Evolutionary conservation across 2,888 invertebrate species (phyloP), one percentile per base, ranked within the genome.

Genomic region (Seladonia tumulorum): DNA sequence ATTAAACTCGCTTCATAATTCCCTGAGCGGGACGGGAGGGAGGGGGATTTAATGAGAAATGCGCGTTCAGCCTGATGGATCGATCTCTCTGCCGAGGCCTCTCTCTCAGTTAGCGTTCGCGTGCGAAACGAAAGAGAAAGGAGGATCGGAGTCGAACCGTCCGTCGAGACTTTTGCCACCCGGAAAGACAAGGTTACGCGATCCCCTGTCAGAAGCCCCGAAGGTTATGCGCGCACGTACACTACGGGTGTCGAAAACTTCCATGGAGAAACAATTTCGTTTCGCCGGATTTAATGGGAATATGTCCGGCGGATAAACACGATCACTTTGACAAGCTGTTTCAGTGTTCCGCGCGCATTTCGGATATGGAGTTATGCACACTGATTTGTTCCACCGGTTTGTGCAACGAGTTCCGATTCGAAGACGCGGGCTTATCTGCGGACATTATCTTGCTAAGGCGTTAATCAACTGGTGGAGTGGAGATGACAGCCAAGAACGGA

Each of bases 1-100:
- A 93, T 93, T 92, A 93, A 93, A 92, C 90, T 91, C 88, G 87
- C 91, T 91, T 92, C 90, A 92, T 91, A 91, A 92, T 93, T 92
- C 91, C 90, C 87, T 86, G 79, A 86, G 71, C 81, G 75, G 83
- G n/a, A 0, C 25, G n/a, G 39, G 8, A 1, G 39, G 53, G 25
- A 16, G 88, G 12, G n/a, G n/a, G n/a, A 57, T 88, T 91, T 92
- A 93, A 93, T 93, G 93, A 93, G 91, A 91, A 93, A 92, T 91
- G 90, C 89, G 89, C 92, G 89, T 88, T 91, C 86, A 87, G 87
- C 85, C 86, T 90, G 89, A 91, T 88, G 88, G 88, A 92, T 93
- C 91, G 92, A 91, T 92, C 88, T 77, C 57, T 57, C 53, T 70
- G 70, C 39, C 73, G 39, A 35, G 77, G 83, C 39, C 35, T 29